phyloP scores from a whole-genome alignment of 2,888 invertebrate species.

The Hemistola chrysoprasaria region DNA sequence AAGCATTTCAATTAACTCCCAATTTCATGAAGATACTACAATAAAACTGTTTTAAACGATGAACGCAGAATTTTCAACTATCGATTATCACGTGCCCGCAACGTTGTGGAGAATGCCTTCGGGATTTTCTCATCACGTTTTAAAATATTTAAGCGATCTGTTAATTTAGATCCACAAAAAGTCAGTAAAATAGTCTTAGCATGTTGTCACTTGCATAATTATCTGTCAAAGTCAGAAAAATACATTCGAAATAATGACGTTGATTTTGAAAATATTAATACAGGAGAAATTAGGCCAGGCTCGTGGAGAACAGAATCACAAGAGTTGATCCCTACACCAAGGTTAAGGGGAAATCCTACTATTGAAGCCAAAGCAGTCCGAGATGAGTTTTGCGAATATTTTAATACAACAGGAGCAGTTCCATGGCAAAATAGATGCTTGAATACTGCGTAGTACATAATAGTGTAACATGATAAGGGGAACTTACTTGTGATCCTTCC shows the following conservation, averaged over 20 bases:
- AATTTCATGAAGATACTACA: conserved; percentile 3
- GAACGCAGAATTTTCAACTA: conserved; percentile 15
- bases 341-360: conserved; percentile 12
- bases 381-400: conserved; percentile 11
- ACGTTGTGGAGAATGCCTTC: conserved; percentile 13
- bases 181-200: conserved; percentile 12
- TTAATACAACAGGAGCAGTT: conserved; percentile 6
- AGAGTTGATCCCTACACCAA: conserved; percentile 11
- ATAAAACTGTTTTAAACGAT: conserved; percentile 5
- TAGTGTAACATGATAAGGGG: conserved; percentile 11
- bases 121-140: conserved; percentile 11
- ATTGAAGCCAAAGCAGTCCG: conserved; percentile 11
- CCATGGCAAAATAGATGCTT: conserved; percentile 12
- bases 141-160: conserved; percentile 10
- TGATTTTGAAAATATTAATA: conserved; percentile 9
- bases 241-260: conserved; percentile 9
- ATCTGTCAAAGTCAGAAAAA: conserved; percentile 7
- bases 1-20: background rate
- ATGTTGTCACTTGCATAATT: conserved; percentile 13
- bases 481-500: conserved; percentile 11
- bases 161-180: conserved; percentile 13
- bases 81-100: conserved; percentile 12
- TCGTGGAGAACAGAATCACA: conserved; percentile 13
- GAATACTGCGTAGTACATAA: conserved; percentile 3
- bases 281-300: conserved; percentile 10